These are phyloP conservation scores for Sparus aurata DNA, from an alignment of 2,797 vertebrate species.

Conservation along the genomic window DNA sequence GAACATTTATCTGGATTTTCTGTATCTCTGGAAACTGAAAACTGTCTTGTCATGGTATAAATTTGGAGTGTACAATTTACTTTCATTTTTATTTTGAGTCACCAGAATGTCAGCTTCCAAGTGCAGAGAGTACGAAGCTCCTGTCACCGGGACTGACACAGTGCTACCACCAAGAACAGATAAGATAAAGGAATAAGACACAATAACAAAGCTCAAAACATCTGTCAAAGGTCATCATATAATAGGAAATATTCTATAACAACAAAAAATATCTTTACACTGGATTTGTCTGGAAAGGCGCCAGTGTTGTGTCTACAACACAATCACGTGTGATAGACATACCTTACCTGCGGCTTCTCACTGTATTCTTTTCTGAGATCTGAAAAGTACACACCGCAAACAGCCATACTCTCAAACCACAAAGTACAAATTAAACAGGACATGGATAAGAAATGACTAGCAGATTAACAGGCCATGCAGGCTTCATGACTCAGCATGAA, in stretches of 20 bases:
- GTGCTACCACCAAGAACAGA: not conserved
- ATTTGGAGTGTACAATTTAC: not conserved
- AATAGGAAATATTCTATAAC: not conserved
- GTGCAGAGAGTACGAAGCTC: not conserved
- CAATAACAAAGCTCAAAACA: not conserved
- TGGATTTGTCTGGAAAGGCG: not conserved
- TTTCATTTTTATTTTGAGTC: conserved; percentile 30
- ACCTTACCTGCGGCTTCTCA: conserved; percentile 17
- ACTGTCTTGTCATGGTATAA: not conserved
- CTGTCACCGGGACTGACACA: not conserved
- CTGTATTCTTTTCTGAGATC: not conserved
- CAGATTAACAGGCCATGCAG: not conserved
- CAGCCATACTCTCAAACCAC: not conserved
- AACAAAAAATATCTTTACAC: not conserved
- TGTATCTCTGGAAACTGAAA: not conserved
- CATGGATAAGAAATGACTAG: not conserved
- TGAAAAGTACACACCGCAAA: not conserved
- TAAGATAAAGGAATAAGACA: not conserved
- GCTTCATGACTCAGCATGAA: not conserved
- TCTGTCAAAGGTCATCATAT: not conserved
- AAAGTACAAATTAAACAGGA: not conserved
- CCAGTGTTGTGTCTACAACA: not conserved
- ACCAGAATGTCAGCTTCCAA: not conserved
- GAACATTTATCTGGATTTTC: not conserved
- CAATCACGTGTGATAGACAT: not conserved